Conservation (phyloP, 2,797 vertebrate species). For the Remorina albescens region DNA sequence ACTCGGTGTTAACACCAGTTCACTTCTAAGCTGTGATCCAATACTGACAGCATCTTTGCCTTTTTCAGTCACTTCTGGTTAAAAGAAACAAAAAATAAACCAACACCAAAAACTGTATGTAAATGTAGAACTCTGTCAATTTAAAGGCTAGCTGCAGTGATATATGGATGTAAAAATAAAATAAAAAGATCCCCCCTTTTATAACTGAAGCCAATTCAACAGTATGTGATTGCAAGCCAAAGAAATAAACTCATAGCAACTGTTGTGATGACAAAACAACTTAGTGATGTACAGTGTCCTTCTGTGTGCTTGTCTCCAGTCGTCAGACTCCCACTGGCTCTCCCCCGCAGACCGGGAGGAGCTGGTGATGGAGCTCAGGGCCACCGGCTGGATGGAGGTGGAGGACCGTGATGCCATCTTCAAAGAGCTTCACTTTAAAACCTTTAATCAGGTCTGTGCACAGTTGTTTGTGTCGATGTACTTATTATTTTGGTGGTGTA, state of each 20-base stretch:
- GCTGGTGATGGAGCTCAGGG: slow-evolving; percentile 86
- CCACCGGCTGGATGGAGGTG: slow-evolving; percentile 90
- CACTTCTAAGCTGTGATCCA: not conserved
- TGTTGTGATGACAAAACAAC: not conserved
- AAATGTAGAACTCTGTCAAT: not conserved
- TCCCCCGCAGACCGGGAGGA: slow-evolving; percentile 89
- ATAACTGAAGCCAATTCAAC: not conserved
- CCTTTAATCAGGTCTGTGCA: slow-evolving; percentile 91
- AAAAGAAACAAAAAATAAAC: not conserved
- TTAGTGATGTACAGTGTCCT: not conserved
- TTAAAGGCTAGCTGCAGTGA: not conserved
- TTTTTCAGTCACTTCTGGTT: not conserved
- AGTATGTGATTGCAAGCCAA: not conserved
- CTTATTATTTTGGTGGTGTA: not conserved
- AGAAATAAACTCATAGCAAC: not conserved
- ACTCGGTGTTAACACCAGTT: not conserved
- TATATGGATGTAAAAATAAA: not conserved
- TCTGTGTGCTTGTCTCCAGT: slow-evolving; percentile 75
- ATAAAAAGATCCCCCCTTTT: not conserved
- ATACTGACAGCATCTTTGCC: not conserved
- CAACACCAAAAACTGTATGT: not conserved
- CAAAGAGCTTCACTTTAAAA: slow-evolving; percentile 95
- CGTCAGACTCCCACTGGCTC: slow-evolving; percentile 88
- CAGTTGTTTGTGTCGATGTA: not conserved
- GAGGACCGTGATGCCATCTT: slow-evolving; percentile 92